Percentiles rank a stretch among this genome's conserved stretches.
phyloP scores from a whole-genome alignment of 2,113 vertebrate genomes.

The Entomyzon cyanotis region DNA sequence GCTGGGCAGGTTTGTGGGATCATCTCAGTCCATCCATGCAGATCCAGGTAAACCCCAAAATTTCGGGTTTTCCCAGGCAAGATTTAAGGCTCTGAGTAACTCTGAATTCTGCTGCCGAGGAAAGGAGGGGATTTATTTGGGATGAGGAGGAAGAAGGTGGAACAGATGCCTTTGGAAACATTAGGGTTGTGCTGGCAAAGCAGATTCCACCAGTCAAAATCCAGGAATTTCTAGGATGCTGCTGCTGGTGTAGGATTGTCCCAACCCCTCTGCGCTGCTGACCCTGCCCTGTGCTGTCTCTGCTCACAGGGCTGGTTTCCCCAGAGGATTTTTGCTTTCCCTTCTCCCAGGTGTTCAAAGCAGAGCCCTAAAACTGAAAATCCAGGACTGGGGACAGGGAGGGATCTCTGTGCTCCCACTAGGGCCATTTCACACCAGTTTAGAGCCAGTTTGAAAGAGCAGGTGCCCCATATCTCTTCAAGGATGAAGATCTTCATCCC shows the following conservation, averaged over 20 bases:
- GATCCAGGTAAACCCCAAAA: neutral
- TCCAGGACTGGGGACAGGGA: no score
- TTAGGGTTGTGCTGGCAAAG: neutral
- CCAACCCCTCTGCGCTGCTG: neutral
- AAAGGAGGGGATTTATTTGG: neutral
- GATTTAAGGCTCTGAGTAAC: neutral
- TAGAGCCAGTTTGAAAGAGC: no score
- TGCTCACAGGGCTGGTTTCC: no score
- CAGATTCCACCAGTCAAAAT: neutral
- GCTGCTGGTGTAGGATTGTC: fast-evolving
- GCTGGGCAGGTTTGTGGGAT: neutral
- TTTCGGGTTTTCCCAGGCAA: neutral
- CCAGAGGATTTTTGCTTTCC: no score
- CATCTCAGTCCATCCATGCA: neutral
- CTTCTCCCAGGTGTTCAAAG: no score
- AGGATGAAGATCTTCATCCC: no score
- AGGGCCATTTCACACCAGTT: no score
- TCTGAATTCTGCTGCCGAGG: neutral
- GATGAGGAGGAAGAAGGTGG: neutral
- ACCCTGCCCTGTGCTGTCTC: no score
- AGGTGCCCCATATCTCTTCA: no score
- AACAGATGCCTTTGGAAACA: neutral
- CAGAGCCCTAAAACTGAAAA: no score
- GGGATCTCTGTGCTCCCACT: no score
- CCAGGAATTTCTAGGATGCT: neutral